These are phyloP conservation scores for Naja naja DNA, from an alignment of 2,113 vertebrate genomes.

Conservation along the genomic window DNA sequence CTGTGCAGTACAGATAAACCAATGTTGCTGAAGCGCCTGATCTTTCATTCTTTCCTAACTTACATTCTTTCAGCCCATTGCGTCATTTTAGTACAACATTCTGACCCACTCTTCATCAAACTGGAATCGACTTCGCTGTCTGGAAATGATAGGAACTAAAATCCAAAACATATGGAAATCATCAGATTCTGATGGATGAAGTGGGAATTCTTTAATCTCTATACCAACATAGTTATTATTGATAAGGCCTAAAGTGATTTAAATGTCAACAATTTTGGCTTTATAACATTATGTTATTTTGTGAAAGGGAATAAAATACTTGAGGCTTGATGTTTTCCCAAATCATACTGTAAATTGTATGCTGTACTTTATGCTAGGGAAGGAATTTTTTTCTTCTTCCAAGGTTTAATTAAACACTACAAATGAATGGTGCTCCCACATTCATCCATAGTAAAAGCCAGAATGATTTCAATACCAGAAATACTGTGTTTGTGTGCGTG, in stretches of 20 bases:
- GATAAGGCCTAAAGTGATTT: neutral
- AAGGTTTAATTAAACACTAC: neutral
- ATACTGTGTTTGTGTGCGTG: neutral
- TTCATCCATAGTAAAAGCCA: too few species aligned
- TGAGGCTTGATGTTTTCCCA: neutral
- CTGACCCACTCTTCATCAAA: neutral
- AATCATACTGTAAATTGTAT: neutral
- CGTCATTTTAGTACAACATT: neutral
- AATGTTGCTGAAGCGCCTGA: neutral
- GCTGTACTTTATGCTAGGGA: neutral
- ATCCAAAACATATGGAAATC: neutral
- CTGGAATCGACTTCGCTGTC: neutral
- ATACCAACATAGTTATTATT: neutral
- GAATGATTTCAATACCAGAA: neutral
- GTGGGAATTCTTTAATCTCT: neutral
- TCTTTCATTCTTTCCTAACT: neutral
- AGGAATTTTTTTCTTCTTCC: neutral
- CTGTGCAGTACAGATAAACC: neutral
- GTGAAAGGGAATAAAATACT: neutral
- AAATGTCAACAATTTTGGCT: neutral
- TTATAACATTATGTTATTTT: neutral
- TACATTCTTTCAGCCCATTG: neutral
- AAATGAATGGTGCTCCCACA: neutral
- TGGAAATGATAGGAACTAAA: neutral
- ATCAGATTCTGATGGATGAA: neutral